A percentile compares a stretch with the other conserved stretches of the same genome.
These are phyloP conservation scores for Drosophila baimaii DNA, from an alignment of 1,140 invertebrate genomes.

Conservation along the genomic window DNA sequence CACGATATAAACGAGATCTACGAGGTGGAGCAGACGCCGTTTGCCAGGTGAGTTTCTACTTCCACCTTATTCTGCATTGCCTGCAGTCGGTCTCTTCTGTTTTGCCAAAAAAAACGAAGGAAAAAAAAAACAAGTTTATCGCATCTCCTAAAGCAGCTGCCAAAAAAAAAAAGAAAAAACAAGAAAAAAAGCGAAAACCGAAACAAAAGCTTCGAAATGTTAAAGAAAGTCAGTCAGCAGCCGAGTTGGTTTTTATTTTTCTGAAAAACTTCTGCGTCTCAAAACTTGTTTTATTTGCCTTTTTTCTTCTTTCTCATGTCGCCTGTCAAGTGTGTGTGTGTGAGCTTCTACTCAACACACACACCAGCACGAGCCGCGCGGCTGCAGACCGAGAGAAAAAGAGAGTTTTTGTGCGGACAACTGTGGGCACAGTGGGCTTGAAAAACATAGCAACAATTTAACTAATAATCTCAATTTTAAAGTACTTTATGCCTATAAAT, in stretches of 20 bases:
- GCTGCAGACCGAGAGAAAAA: constrained; percentile 20
- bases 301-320: constrained; percentile 43
- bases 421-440: constrained; percentile 34
- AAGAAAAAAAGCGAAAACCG: constrained; percentile 66
- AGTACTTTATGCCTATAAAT: background rate
- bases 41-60: constrained; percentile 87
- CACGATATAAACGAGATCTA: constrained; percentile 88
- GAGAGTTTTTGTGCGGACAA: constrained; percentile 48
- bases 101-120: constrained; percentile 32
- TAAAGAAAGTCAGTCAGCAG: constrained; percentile 72
- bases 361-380: constrained; percentile 31
- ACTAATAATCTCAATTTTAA: background rate
- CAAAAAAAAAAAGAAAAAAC: constrained; percentile 59
- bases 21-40: constrained; percentile 89
- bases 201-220: constrained; percentile 64
- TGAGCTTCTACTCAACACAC: constrained; percentile 62
- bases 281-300: constrained; percentile 71
- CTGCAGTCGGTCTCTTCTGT: constrained; percentile 20
- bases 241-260: constrained; percentile 54
- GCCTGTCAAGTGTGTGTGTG: constrained; percentile 20
- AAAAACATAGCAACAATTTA: background rate
- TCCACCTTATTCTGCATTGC: constrained; percentile 15
- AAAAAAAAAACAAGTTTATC: constrained; percentile 48
- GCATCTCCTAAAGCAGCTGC: constrained; percentile 43
- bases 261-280: constrained; percentile 75